phyloP scores from a whole-genome alignment of 2,797 vertebrate genomes.

The Acipenser ruthenus region DNA sequence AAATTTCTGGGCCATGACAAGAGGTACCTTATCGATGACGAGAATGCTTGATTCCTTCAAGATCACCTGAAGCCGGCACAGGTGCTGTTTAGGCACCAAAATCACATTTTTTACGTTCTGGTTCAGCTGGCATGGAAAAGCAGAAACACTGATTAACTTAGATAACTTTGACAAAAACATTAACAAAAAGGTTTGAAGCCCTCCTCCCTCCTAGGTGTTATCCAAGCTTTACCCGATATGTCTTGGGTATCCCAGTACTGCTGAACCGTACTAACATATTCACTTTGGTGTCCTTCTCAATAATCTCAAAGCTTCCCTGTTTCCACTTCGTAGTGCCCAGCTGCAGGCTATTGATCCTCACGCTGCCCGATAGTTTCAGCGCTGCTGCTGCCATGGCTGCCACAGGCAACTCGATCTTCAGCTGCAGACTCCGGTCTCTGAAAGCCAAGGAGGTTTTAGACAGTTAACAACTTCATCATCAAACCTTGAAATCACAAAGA shows the following conservation, averaged over 20 bases:
- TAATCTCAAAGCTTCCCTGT: slow-evolving; percentile 90
- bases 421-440: slow-evolving; percentile 32
- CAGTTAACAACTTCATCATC: not conserved
- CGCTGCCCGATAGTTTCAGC: slow-evolving; percentile 78
- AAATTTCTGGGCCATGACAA: slow-evolving; percentile 71
- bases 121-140: slow-evolving; percentile 63
- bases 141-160: slow-evolving; percentile 2
- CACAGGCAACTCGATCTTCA: slow-evolving; percentile 22
- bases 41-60: slow-evolving; percentile 80
- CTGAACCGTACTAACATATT: slow-evolving; percentile 79
- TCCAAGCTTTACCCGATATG: slow-evolving; percentile 71
- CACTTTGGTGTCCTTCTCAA: slow-evolving; percentile 90
- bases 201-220: not conserved
- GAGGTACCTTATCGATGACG: slow-evolving; percentile 74
- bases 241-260: slow-evolving; percentile 73
- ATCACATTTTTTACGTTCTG: slow-evolving; percentile 86
- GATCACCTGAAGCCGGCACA: slow-evolving; percentile 70
- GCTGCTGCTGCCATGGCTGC: slow-evolving; percentile 59
- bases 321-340: slow-evolving; percentile 88
- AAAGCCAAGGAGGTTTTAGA: slow-evolving; percentile 22
- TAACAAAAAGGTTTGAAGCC: not conserved
- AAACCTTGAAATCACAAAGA: not conserved
- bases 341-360: slow-evolving; percentile 77
- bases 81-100: slow-evolving; percentile 54
- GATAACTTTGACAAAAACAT: not conserved